A percentile compares a stretch with the other conserved stretches of the same genome.
phyloP scores from a whole-genome alignment of 1,140 invertebrate genomes.

The Meloidogyne hapla region DNA sequence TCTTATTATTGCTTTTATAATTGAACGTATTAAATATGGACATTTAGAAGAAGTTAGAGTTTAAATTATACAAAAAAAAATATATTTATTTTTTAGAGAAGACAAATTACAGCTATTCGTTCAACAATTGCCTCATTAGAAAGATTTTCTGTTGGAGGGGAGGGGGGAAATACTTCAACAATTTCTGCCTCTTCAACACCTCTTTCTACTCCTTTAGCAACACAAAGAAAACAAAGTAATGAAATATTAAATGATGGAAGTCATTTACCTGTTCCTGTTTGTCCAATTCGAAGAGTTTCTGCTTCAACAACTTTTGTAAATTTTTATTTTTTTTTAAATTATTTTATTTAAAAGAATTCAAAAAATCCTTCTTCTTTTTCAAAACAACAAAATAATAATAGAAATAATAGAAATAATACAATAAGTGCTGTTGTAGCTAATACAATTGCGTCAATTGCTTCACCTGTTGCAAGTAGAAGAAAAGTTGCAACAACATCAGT shows the following conservation, averaged over 20 bases:
- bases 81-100: conserved; percentile 43
- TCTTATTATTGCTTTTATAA: conserved; percentile 61
- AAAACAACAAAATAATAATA: background rate
- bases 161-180: background rate
- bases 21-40: conserved; percentile 62
- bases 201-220: background rate
- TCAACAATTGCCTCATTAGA: conserved; percentile 51
- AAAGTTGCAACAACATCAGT: background rate
- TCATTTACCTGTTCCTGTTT: conserved; percentile 18
- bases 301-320: background rate
- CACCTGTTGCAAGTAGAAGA: background rate
- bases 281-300: conserved; percentile 21
- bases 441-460: background rate
- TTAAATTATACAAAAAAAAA: background rate
- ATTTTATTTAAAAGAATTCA: no score
- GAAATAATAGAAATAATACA: background rate
- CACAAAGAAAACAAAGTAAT: background rate
- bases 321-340: no score
- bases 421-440: background rate
- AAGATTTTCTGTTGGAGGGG: conserved; percentile 30
- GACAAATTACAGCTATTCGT: conserved; percentile 47
- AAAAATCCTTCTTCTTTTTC: background rate
- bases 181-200: background rate
- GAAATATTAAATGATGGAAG: background rate
- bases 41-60: conserved; percentile 61